Evolutionary conservation across 2,113 vertebrate species (phyloP).

Genomic region (Nibea coibor): DNA sequence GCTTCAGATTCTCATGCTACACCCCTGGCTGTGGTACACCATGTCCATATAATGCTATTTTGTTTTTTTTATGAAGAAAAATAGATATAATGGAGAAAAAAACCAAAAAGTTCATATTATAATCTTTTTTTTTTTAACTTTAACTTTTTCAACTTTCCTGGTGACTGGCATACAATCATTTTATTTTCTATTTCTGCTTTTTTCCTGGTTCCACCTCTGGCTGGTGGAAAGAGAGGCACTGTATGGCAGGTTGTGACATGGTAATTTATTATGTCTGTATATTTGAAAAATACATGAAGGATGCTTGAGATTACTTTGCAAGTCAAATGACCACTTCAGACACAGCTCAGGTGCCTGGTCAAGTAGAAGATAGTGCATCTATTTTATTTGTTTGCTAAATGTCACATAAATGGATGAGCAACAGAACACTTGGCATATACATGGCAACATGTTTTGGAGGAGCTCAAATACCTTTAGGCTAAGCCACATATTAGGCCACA

Average conservation of each 20-base stretch:
- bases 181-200: background rate
- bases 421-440: background rate
- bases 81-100: background rate
- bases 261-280: background rate
- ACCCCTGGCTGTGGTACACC: too few species aligned
- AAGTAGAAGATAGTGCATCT: background rate
- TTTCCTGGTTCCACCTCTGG: background rate
- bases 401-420: background rate
- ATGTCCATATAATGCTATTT: too few species aligned
- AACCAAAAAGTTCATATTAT: too few species aligned
- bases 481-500: background rate
- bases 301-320: background rate
- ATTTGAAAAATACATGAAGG: background rate
- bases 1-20: too few species aligned
- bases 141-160: too few species aligned
- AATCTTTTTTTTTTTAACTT: background rate
- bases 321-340: conserved; percentile 27
- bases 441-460: background rate
- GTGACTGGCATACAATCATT: background rate
- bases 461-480: background rate
- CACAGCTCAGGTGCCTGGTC: background rate
- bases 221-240: background rate
- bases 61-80: background rate
- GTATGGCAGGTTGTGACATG: background rate
- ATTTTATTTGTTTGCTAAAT: background rate